A percentile compares a stretch with the other conserved stretches of the same genome.
Evolutionary conservation across 2,113 vertebrate genomes (phyloP).

Genomic region (Sceloporus undulatus): DNA sequence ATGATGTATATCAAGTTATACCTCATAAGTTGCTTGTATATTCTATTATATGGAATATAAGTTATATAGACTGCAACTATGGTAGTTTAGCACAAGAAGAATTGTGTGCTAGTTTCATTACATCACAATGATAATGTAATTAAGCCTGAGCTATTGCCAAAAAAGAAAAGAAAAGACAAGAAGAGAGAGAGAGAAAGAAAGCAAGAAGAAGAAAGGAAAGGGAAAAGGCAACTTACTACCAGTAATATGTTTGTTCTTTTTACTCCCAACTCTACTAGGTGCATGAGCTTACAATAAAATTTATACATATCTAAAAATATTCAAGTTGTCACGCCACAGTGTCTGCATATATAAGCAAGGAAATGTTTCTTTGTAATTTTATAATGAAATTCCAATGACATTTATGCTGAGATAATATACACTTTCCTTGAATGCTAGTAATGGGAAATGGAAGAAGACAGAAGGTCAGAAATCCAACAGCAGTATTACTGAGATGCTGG

Average conservation of each 20-base stretch:
- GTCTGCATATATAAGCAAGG: neutral
- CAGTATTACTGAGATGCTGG: constrained; percentile 21
- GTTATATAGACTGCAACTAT: too few relatives aligned
- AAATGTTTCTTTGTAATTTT: neutral
- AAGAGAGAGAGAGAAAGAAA: too few relatives aligned
- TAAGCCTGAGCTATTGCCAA: neutral
- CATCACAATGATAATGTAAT: neutral
- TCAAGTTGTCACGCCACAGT: neutral
- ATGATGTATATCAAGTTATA: too few relatives aligned
- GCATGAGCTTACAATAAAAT: neutral
- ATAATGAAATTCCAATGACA: neutral
- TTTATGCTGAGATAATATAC: neutral
- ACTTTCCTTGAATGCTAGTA: constrained; percentile 1
- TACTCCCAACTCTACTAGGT: neutral
- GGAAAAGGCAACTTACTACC: neutral
- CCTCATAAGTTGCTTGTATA: too few relatives aligned
- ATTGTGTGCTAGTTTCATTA: too few relatives aligned
- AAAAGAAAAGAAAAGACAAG: neutral
- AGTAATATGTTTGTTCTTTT: neutral
- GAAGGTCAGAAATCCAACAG: constrained; percentile 29
- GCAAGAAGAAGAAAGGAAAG: neutral
- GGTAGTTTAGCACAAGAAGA: too few relatives aligned
- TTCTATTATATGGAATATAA: too few relatives aligned
- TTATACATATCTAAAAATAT: neutral
- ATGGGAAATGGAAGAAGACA: neutral